Conservation (phyloP, 2,888 invertebrate genomes). For the Campaea margaritaria region DNA sequence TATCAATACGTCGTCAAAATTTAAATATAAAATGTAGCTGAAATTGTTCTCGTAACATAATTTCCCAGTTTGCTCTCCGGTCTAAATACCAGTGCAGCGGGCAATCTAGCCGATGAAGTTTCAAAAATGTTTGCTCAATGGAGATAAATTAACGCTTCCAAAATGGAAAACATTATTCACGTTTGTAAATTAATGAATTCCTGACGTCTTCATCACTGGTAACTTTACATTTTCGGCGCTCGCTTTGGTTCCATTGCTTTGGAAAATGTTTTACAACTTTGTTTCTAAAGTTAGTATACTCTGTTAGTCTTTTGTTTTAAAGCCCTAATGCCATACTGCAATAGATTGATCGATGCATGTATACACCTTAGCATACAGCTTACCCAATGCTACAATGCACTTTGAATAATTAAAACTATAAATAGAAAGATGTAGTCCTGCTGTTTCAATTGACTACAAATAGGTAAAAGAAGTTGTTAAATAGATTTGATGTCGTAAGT, state of each 20-base stretch:
- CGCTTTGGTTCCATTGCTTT: constrained; percentile 12
- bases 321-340: too few relatives aligned
- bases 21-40: constrained; percentile 6
- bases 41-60: constrained; percentile 19
- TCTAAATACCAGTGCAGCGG: constrained; percentile 27
- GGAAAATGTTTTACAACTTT: not conserved
- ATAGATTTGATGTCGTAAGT: not conserved
- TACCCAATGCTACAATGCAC: too few relatives aligned
- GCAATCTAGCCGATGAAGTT: constrained; percentile 46
- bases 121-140: constrained; percentile 49
- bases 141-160: constrained; percentile 48
- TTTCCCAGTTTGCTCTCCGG: constrained; percentile 23
- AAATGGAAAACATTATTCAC: constrained; percentile 48
- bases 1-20: not conserved
- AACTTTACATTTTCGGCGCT: constrained; percentile 15
- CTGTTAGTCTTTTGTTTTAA: too few relatives aligned
- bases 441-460: too few relatives aligned
- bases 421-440: too few relatives aligned
- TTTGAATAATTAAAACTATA: too few relatives aligned
- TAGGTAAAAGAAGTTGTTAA: too few relatives aligned
- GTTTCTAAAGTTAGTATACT: not conserved
- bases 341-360: too few relatives aligned
- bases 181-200: constrained; percentile 39
- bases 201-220: constrained; percentile 38
- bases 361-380: too few relatives aligned